Evolutionary conservation across 2,113 vertebrate species (phyloP).

Genomic region (Nyctereutes procyonoides): DNA sequence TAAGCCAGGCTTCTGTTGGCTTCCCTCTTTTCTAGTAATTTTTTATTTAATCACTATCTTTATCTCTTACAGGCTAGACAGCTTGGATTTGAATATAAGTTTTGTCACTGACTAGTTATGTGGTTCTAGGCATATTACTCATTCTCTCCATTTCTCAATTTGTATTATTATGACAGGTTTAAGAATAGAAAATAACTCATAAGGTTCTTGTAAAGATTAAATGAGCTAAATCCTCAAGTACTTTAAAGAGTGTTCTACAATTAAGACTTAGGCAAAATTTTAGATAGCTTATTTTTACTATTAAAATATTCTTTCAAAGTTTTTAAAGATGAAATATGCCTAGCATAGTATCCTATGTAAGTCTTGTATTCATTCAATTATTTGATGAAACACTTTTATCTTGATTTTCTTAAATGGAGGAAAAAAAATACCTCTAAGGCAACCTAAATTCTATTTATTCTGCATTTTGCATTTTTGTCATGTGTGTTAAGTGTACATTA

Average conservation of each 20-base stretch:
- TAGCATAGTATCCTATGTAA: background rate
- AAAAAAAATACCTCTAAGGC: background rate
- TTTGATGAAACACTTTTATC: background rate
- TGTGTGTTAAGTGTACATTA: background rate
- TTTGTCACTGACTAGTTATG: background rate
- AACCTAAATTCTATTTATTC: background rate
- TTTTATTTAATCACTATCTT: background rate
- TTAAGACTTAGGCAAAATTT: background rate
- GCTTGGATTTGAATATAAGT: background rate
- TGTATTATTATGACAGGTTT: background rate
- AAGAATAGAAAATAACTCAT: slow-evolving; percentile 43
- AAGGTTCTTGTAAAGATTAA: background rate
- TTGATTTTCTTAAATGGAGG: background rate
- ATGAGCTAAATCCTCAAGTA: background rate
- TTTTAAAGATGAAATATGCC: background rate
- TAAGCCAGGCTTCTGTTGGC: background rate
- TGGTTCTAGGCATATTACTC: slow-evolving; percentile 23
- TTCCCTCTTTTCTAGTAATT: background rate
- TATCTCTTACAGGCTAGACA: background rate
- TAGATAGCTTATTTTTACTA: background rate
- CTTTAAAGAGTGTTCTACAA: background rate
- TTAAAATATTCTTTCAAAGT: slow-evolving; percentile 4
- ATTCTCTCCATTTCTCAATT: background rate
- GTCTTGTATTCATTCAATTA: background rate
- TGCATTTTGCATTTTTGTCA: background rate